phyloP scores from a whole-genome alignment of 2,888 invertebrate species.

The Hemithea aestivaria region DNA sequence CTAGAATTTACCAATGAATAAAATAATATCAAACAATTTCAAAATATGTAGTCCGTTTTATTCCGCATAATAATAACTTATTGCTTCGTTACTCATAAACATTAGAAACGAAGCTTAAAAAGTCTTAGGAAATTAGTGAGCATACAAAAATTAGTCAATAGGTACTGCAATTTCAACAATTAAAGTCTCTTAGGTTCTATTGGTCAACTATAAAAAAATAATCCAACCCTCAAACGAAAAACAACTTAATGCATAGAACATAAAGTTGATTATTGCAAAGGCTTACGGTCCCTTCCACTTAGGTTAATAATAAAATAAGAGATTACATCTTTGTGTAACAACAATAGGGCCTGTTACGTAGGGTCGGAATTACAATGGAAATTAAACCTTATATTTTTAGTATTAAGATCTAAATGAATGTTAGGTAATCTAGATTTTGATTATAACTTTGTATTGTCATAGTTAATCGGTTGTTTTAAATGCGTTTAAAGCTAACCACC shows the following conservation, averaged over 20 bases:
- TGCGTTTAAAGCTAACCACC: slow-evolving; percentile 54
- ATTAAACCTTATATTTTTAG: slow-evolving; percentile 23
- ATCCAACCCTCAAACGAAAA: too few relatives aligned
- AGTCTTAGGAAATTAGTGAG: too few relatives aligned
- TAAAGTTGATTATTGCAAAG: slow-evolving; percentile 17
- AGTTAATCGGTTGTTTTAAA: slow-evolving; percentile 61
- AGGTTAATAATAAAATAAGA: slow-evolving; percentile 75
- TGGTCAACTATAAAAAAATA: too few relatives aligned
- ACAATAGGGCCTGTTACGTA: slow-evolving; percentile 69
- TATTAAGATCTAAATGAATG: slow-evolving; percentile 32
- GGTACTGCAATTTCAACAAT: too few relatives aligned
- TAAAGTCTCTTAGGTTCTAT: too few relatives aligned
- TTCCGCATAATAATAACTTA: too few relatives aligned
- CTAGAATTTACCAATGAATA: too few relatives aligned
- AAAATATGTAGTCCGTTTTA: too few relatives aligned
- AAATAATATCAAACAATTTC: too few relatives aligned
- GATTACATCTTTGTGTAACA: slow-evolving; percentile 75
- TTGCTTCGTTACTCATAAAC: too few relatives aligned
- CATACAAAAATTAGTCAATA: too few relatives aligned
- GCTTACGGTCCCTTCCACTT: slow-evolving; percentile 50
- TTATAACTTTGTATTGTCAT: slow-evolving; percentile 61
- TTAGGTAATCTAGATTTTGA: slow-evolving; percentile 37
- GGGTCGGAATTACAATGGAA: slow-evolving; percentile 34
- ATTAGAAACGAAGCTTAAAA: too few relatives aligned
- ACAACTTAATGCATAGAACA: slow-evolving; percentile 15